Evolutionary conservation across 2,888 invertebrate species (phyloP), one percentile per base, ranked within the genome.

Genomic region (Lasius fuliginosus): DNA sequence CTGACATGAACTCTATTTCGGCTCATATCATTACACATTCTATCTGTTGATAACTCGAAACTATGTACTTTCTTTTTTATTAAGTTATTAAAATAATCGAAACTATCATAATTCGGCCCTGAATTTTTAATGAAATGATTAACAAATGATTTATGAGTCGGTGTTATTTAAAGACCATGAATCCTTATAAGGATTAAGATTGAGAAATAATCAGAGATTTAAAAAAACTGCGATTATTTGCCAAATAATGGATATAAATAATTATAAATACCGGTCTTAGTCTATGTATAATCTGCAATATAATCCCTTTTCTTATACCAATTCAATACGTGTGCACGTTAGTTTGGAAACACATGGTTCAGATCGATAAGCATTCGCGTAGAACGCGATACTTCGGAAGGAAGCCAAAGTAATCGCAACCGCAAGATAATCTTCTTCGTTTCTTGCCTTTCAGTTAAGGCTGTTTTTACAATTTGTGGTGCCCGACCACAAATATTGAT

Each of bases 391-490:
- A 94, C 91, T 91, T 91, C 91, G 91, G 89, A 92, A 91, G 90
- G 94, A 94, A 94, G 94, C 94, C 94, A 92, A 90, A 94, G 92
- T 92, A 93, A 93, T 93, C 90, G 92, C 90, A 92, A 93, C 94
- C 94, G 91, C 94, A 93, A 93, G 90, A 92, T 93, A 93, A 93
- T 93, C 94, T 92, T 90, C 88, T 91, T 82, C 88, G 88, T 92
- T 92, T 92, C 91, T 89, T 87, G 87, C 87, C 92, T 91, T 92
- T 89, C 87, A 85, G 76, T 83, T 87, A 60, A 23, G 36, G 27
- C 36, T 71, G 23, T 60, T 60, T 23, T 71, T 69, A 30, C 71
- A 23, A 6, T 23, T 76, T 46, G 18, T n/a, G 30, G 6, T 33
- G 60, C 23, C 33, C 46, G 46, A 46, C 33, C 46, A n/a, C 79